Evolutionary conservation across 2,113 vertebrate genomes (phyloP).

Genomic region (Notothenia rossii): DNA sequence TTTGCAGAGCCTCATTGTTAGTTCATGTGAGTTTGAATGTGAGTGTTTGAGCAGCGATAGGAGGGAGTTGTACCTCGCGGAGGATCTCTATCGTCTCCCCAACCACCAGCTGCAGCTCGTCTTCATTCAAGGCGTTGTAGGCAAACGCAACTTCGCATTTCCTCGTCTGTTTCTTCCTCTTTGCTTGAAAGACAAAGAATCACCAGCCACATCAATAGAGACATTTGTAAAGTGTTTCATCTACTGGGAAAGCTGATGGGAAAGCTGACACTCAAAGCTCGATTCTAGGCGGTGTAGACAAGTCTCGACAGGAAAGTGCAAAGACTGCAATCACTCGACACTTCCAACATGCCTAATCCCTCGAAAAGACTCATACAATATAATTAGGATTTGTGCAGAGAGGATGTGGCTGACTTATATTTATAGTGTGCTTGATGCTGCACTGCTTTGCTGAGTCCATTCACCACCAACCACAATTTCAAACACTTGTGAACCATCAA

Average conservation of each 20-base stretch:
- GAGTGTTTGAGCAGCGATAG: slow-evolving; percentile 6
- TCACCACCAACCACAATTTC: slow-evolving; percentile 18
- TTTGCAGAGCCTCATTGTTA: background rate
- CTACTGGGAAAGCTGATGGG: background rate
- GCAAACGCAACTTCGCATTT: slow-evolving; percentile 86
- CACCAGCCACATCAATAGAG: background rate
- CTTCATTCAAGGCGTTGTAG: slow-evolving; percentile 81
- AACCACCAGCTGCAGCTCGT: slow-evolving; percentile 85
- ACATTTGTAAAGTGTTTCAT: background rate
- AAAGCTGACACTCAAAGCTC: background rate
- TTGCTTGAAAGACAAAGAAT: slow-evolving; percentile 66
- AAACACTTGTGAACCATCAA: background rate
- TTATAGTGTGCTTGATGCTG: slow-evolving; percentile 16
- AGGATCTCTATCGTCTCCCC: slow-evolving; percentile 88
- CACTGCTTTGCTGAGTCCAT: slow-evolving; percentile 7
- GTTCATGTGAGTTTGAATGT: background rate
- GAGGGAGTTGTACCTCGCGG: slow-evolving; percentile 79
- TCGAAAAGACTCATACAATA: slow-evolving; percentile 10
- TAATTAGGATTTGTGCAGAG: slow-evolving; percentile 21
- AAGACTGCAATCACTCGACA: background rate
- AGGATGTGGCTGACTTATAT: slow-evolving; percentile 45
- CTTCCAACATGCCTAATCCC: background rate
- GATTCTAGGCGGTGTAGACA: background rate
- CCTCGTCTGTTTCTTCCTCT: slow-evolving; percentile 68
- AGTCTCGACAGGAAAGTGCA: slow-evolving; percentile 14